phyloP scores from a whole-genome alignment of 2,113 vertebrate genomes.

The Pleuronectes platessa region DNA sequence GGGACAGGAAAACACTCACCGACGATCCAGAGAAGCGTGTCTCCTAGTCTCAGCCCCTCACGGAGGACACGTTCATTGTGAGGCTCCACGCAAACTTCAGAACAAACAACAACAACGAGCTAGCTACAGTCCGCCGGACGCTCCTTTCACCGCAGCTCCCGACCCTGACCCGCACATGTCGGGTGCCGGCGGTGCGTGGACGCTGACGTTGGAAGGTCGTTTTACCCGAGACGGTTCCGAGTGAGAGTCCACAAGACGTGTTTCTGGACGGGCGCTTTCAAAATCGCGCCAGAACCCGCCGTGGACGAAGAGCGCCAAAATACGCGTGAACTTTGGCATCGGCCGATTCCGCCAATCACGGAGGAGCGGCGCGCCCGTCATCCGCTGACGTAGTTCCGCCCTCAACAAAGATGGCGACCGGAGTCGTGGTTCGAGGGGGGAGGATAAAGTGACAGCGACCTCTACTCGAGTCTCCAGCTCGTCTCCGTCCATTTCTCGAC shows the following conservation, averaged over 20 bases:
- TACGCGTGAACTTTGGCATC: slow-evolving; percentile 58
- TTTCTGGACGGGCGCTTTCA: slow-evolving; percentile 43
- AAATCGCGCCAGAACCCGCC: slow-evolving; percentile 68
- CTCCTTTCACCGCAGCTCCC: slow-evolving; percentile 6
- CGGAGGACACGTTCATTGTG: slow-evolving; percentile 12
- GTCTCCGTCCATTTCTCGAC: slow-evolving; percentile 56
- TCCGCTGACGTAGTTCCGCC: neutral
- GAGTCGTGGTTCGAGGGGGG: fast-evolving
- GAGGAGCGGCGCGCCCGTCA: neutral
- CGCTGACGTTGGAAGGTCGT: neutral
- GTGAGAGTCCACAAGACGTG: neutral
- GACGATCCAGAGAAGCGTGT: neutral
- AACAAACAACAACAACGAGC: slow-evolving; percentile 51
- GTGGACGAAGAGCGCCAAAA: slow-evolving; percentile 79
- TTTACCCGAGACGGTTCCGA: neutral
- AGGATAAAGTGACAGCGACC: slow-evolving; percentile 31
- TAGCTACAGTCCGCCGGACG: slow-evolving; percentile 29
- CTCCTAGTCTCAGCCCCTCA: slow-evolving; percentile 16
- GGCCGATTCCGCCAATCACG: slow-evolving; percentile 65
- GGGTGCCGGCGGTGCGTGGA: neutral
- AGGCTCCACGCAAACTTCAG: neutral
- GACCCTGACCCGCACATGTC: slow-evolving; percentile 14
- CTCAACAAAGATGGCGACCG: slow-evolving; percentile 60
- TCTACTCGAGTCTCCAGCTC: slow-evolving; percentile 27
- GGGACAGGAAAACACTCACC: slow-evolving; percentile 50